These are phyloP conservation scores for Drosophila repletoides DNA, from an alignment of 1,140 invertebrate genomes.

Conservation along the genomic window DNA sequence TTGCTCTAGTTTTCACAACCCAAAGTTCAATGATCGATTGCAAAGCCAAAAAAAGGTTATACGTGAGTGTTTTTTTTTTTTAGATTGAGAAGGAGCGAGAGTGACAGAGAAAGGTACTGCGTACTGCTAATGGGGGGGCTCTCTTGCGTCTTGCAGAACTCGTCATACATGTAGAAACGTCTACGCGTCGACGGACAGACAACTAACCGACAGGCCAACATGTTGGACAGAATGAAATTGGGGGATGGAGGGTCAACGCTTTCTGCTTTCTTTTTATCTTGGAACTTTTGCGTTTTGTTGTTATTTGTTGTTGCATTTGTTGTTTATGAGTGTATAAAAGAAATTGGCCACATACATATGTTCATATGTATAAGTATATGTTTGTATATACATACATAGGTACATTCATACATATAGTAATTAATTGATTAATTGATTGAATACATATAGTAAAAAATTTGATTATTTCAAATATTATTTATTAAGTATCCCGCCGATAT, in stretches of 20 bases:
- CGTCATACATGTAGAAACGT: slow-evolving; percentile 70
- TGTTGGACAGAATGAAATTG: slow-evolving; percentile 12
- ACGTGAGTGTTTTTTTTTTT: slow-evolving; percentile 22
- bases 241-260: slow-evolving; percentile 40
- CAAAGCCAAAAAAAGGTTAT: slow-evolving; percentile 64
- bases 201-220: no score
- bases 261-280: slow-evolving; percentile 77
- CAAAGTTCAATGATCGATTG: slow-evolving; percentile 81
- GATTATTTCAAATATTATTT: slow-evolving; percentile 66
- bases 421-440: no score
- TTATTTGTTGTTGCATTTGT: slow-evolving; percentile 29
- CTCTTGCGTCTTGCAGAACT: slow-evolving; percentile 70
- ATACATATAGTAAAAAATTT: slow-evolving; percentile 54
- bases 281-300: slow-evolving; percentile 58
- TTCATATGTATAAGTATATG: slow-evolving; percentile 1
- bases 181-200: slow-evolving; percentile 31
- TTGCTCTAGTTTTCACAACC: slow-evolving; percentile 81
- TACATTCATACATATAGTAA: not conserved
- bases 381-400: slow-evolving; percentile 12
- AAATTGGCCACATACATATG: slow-evolving; percentile 51
- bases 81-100: slow-evolving; percentile 4
- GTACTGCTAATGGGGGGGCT: slow-evolving; percentile 15
- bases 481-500: no score
- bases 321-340: slow-evolving; percentile 50
- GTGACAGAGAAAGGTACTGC: not conserved